phyloP scores from a whole-genome alignment of 2,113 vertebrate species.

The Eurystomus gularis region DNA sequence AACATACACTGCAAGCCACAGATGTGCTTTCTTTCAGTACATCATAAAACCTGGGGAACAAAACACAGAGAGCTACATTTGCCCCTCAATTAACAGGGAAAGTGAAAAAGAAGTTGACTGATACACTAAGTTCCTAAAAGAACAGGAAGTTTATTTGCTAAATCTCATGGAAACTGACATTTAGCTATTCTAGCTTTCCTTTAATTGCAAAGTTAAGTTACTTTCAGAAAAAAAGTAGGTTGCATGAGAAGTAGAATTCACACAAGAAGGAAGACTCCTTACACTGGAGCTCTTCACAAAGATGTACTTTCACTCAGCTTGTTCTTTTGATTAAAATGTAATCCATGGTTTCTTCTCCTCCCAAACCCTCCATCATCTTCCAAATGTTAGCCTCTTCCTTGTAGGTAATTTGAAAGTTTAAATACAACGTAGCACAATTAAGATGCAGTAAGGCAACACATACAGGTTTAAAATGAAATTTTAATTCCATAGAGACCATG shows the following conservation, averaged over 20 bases:
- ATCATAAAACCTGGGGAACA: not conserved
- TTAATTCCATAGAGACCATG: not conserved
- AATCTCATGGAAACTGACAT: not conserved
- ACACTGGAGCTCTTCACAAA: not conserved
- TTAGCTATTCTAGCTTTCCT: not conserved
- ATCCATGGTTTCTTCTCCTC: fast-evolving
- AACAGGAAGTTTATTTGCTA: not conserved
- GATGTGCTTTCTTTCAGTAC: not conserved
- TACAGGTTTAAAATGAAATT: not conserved
- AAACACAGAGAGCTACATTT: not conserved
- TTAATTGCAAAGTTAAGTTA: not conserved
- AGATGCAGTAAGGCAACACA: not conserved
- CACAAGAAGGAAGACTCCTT: not conserved
- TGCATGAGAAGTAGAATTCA: not conserved
- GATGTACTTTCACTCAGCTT: not conserved
- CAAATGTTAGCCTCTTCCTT: not conserved
- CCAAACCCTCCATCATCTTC: not conserved
- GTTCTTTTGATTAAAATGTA: not conserved
- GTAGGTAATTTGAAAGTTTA: not conserved
- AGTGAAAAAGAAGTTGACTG: not conserved
- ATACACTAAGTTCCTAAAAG: not conserved
- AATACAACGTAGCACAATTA: fast-evolving
- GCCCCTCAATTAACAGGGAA: not conserved
- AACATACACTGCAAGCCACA: not conserved
- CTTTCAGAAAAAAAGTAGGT: not conserved